Conservation (phyloP, 2,797 vertebrate species). For the Linurgus olivaceus region DNA sequence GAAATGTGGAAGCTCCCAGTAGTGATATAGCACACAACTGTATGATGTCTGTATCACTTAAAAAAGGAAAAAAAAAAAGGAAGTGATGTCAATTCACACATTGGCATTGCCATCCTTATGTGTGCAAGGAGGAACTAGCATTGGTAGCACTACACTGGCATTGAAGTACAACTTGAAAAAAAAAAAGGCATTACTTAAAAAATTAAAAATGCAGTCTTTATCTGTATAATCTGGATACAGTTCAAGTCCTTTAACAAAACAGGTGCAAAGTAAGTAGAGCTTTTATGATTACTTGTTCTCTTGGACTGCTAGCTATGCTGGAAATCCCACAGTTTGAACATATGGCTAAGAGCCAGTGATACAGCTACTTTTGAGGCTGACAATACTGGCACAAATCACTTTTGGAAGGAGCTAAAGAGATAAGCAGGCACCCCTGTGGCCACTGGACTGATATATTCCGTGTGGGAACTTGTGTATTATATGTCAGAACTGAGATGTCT, state of each 20-base stretch:
- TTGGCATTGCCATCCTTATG: neutral
- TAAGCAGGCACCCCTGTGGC: neutral
- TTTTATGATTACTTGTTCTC: neutral
- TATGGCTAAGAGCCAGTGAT: neutral
- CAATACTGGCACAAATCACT: neutral
- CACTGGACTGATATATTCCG: neutral
- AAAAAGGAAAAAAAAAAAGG: neutral
- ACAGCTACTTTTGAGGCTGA: neutral
- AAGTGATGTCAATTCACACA: neutral
- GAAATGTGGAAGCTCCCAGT: neutral
- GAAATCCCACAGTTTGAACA: neutral
- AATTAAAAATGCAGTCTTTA: neutral
- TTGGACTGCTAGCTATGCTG: neutral
- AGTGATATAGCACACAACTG: neutral
- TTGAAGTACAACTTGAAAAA: rapidly evolving
- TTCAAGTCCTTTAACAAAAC: neutral
- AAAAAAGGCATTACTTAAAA: neutral
- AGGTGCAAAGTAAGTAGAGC: neutral
- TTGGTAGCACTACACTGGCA: neutral
- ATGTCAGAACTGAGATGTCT: neutral
- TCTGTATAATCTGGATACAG: neutral
- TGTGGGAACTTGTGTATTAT: neutral
- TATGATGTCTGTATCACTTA: neutral
- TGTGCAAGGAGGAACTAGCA: neutral
- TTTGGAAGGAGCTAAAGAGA: neutral